Conservation (phyloP, 2,888 invertebrate species). For the Heliothis peltigera region DNA sequence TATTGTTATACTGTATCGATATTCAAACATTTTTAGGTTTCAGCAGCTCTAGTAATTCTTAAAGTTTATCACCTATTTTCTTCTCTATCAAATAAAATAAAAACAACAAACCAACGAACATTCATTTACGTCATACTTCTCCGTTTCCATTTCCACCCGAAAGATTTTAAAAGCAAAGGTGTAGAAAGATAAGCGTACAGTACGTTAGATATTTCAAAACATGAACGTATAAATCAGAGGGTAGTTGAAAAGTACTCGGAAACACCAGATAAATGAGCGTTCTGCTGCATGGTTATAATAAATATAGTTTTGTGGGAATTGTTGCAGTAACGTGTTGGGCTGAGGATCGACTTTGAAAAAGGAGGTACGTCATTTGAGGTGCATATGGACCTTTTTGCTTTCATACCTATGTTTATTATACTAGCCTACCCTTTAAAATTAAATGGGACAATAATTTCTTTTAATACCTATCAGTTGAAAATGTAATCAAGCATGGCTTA, state of each 20-base stretch:
- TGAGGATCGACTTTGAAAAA: background rate
- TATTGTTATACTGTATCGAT: too few relatives aligned
- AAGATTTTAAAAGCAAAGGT: constrained; percentile 43
- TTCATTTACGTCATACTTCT: constrained; percentile 41
- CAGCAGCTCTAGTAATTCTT: too few relatives aligned
- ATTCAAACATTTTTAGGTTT: too few relatives aligned
- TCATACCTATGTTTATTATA: too few relatives aligned
- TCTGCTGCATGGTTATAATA: constrained; percentile 24
- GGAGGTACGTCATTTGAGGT: too few relatives aligned
- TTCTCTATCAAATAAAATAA: background rate
- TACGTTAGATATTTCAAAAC: constrained; percentile 51
- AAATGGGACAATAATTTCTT: too few relatives aligned
- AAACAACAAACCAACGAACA: constrained; percentile 12
- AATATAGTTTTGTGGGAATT: constrained; percentile 40
- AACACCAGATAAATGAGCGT: constrained; percentile 45
- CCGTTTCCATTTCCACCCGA: constrained; percentile 27
- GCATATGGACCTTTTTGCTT: too few relatives aligned
- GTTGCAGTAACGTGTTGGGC: background rate
- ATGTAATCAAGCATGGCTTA: too few relatives aligned
- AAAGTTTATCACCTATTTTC: background rate
- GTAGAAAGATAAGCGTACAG: constrained; percentile 42
- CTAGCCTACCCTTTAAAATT: too few relatives aligned
- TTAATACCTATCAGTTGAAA: too few relatives aligned
- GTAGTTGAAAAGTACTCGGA: constrained; percentile 43
- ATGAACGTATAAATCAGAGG: constrained; percentile 52